These are phyloP conservation scores for Drosophila merina DNA, from an alignment of 2,888 invertebrate genomes.

Conservation along the genomic window DNA sequence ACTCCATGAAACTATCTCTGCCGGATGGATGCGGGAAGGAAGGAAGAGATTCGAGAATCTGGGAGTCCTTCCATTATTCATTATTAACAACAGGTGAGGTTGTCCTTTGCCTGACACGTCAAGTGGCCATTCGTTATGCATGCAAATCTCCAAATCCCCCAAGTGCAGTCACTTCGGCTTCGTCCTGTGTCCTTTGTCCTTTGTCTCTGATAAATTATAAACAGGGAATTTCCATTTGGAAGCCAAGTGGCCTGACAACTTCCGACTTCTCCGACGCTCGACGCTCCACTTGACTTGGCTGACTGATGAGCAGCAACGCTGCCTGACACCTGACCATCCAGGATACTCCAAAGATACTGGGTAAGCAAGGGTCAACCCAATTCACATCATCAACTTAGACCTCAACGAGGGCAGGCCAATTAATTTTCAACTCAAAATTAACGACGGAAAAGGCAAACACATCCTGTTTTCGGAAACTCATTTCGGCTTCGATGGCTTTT, in stretches of 20 bases:
- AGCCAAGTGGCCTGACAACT: constrained; percentile 36
- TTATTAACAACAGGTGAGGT: neutral
- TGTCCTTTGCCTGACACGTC: neutral
- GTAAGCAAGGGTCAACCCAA: neutral
- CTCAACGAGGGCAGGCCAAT: constrained; percentile 23
- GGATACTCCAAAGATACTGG: neutral
- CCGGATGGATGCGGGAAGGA: too few relatives aligned
- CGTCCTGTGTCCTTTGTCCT: neutral
- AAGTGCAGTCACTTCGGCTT: constrained; percentile 53
- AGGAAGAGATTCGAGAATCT: neutral
- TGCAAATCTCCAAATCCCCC: constrained; percentile 57
- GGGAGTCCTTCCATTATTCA: neutral
- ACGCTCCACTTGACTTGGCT: constrained; percentile 13
- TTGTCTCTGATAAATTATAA: constrained; percentile 36
- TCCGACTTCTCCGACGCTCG: constrained; percentile 12
- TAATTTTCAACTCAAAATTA: constrained; percentile 31
- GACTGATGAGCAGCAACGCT: constrained; percentile 22
- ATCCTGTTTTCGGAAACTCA: too few relatives aligned
- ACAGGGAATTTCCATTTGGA: constrained; percentile 47
- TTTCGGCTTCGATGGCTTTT: constrained; percentile 6
- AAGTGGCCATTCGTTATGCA: constrained; percentile 57
- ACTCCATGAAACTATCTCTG: neutral
- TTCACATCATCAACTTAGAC: constrained; percentile 27
- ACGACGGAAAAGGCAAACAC: neutral
- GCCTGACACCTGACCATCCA: neutral